phyloP scores from a whole-genome alignment of 2,888 invertebrate species.

The Ichneumon xanthorius region DNA sequence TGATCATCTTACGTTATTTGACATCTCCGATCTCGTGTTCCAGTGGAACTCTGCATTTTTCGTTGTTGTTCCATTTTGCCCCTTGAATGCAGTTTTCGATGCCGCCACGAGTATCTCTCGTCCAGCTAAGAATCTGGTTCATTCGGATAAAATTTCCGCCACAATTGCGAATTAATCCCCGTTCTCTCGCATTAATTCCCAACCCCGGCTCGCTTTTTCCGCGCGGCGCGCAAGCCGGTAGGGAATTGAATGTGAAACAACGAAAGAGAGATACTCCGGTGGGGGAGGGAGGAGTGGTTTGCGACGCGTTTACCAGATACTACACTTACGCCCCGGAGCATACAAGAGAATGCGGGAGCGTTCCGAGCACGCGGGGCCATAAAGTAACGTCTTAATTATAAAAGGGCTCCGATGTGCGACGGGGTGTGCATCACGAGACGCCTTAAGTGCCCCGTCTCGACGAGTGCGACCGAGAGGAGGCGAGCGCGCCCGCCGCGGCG shows the following conservation, averaged over 20 bases:
- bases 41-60: too few species aligned
- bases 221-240: background rate
- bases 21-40: too few species aligned
- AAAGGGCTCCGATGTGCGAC: constrained; percentile 74
- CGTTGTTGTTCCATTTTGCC: too few species aligned
- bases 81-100: too few species aligned
- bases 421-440: constrained; percentile 75
- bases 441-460: constrained; percentile 70
- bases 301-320: constrained; percentile 53
- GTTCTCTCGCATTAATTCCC: too few species aligned
- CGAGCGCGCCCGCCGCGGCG: background rate
- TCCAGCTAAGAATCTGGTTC: too few species aligned
- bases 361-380: constrained; percentile 71
- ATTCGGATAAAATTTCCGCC: too few species aligned
- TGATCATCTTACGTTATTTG: too few species aligned
- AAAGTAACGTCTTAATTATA: constrained; percentile 83
- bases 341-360: constrained; percentile 64
- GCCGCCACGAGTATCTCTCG: too few species aligned
- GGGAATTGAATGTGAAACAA: constrained; percentile 8
- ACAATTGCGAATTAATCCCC: too few species aligned
- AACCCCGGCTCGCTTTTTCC: too few species aligned
- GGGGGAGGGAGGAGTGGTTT: background rate
- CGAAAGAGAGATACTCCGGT: constrained; percentile 9
- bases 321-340: constrained; percentile 53
- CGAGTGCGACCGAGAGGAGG: constrained; percentile 11